These are phyloP conservation scores for Setipinna tenuifilis DNA, from an alignment of 2,797 vertebrate genomes.

Conservation along the genomic window DNA sequence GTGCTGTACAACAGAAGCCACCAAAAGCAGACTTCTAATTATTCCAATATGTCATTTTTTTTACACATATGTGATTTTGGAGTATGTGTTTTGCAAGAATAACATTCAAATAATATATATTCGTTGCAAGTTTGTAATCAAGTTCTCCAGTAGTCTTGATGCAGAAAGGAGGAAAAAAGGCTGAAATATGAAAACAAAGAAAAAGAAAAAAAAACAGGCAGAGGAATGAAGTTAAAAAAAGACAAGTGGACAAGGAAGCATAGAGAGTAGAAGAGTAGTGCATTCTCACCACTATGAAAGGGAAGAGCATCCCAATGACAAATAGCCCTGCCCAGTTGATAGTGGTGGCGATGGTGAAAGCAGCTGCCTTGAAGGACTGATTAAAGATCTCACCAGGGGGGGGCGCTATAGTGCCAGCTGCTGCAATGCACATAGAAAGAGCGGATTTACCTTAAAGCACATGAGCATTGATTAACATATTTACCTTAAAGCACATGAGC, in stretches of 20 bases:
- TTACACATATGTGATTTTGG: background rate
- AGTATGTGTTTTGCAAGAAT: background rate
- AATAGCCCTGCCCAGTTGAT: constrained; percentile 78
- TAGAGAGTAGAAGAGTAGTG: background rate
- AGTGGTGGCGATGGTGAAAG: constrained; percentile 66
- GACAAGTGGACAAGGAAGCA: too few relatives aligned
- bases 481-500: too few relatives aligned
- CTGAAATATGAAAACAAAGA: background rate
- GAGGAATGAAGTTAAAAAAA: background rate
- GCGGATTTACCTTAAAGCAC: background rate
- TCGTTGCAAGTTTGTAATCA: background rate
- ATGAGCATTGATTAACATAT: too few relatives aligned
- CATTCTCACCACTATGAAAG: constrained; percentile 78
- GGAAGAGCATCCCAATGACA: constrained; percentile 79
- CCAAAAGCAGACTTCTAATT: background rate
- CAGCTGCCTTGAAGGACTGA: constrained; percentile 77
- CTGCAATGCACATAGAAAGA: background rate
- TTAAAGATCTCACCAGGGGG: constrained; percentile 78
- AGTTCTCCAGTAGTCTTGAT: background rate
- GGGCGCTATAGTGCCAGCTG: constrained; percentile 62
- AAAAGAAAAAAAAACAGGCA: background rate
- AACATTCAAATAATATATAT: background rate
- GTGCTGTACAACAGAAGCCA: too few relatives aligned
- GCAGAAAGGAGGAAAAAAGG: background rate
- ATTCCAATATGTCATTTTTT: background rate